Conservation (phyloP, 1,140 invertebrate species). For the Aphis gossypii region DNA sequence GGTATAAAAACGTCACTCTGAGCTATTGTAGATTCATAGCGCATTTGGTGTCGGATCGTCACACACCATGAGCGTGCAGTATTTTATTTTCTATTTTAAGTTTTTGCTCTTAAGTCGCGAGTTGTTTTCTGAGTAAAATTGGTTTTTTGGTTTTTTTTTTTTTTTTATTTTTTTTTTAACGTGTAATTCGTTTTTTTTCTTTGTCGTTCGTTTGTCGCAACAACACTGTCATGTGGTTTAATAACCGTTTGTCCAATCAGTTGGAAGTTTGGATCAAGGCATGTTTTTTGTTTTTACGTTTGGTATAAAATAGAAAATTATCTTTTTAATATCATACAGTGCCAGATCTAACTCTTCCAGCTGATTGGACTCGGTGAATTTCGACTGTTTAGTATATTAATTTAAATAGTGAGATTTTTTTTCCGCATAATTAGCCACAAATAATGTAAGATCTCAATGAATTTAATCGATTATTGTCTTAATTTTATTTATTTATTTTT, state of each 20-base stretch:
- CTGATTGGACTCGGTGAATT: conserved; percentile 64
- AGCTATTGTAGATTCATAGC: background rate
- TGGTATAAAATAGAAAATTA: conserved; percentile 30
- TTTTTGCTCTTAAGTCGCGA: background rate
- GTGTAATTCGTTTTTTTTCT: background rate
- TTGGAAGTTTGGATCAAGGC: conserved; percentile 72
- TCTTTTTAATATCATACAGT: conserved; percentile 36
- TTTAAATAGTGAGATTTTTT: background rate
- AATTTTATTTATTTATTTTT: background rate
- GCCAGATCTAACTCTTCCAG: conserved; percentile 77
- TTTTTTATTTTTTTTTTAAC: too few species aligned
- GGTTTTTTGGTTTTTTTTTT: background rate
- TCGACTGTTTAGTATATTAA: conserved; percentile 15
- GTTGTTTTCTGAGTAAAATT: background rate
- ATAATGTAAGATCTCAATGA: background rate
- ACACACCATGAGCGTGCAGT: background rate
- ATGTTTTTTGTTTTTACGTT: conserved; percentile 60
- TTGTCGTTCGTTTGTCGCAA: background rate
- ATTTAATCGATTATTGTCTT: background rate
- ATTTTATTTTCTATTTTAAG: background rate
- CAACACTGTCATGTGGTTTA: background rate
- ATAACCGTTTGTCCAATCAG: conserved; percentile 60
- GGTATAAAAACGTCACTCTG: background rate
- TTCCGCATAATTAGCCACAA: background rate
- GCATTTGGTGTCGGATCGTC: background rate